phyloP scores from a whole-genome alignment of 2,888 invertebrate species.

The Nomada hirtipes region DNA sequence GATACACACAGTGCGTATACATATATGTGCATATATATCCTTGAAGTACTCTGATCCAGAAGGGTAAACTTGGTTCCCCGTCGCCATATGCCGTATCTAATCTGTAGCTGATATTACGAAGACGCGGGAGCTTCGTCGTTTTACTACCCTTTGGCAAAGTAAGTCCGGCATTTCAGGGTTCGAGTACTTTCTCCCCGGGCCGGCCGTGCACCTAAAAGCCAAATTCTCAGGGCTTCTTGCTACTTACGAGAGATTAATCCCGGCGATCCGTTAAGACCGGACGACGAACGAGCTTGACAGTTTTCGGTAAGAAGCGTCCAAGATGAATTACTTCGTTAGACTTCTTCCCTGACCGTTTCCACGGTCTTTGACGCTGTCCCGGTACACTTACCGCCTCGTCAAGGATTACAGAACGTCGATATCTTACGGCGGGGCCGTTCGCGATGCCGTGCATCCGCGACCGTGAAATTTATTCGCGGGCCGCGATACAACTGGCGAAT shows the following conservation, averaged over 20 bases:
- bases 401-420: constrained; percentile 36
- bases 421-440: background rate
- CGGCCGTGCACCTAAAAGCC: constrained; percentile 52
- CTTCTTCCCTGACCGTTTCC: constrained; percentile 39
- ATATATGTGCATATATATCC: background rate
- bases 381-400: background rate
- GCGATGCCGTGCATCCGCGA: background rate
- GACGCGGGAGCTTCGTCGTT: constrained; percentile 37
- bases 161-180: constrained; percentile 54
- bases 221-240: constrained; percentile 62
- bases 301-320: constrained; percentile 51
- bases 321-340: constrained; percentile 63
- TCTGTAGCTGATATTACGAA: constrained; percentile 50
- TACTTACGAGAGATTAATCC: constrained; percentile 60
- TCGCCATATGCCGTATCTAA: constrained; percentile 57
- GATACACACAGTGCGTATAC: constrained; percentile 39
- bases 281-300: constrained; percentile 53
- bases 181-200: constrained; percentile 50
- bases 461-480: background rate
- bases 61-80: constrained; percentile 66
- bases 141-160: constrained; percentile 58
- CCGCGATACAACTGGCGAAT: constrained; percentile 22
- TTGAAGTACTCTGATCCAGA: constrained; percentile 57
- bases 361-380: constrained; percentile 33
- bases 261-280: constrained; percentile 62